Evolutionary conservation across 2,797 vertebrate species (phyloP), one percentile per base, ranked within the genome.

Genomic region (Diglossa cyanea): DNA sequence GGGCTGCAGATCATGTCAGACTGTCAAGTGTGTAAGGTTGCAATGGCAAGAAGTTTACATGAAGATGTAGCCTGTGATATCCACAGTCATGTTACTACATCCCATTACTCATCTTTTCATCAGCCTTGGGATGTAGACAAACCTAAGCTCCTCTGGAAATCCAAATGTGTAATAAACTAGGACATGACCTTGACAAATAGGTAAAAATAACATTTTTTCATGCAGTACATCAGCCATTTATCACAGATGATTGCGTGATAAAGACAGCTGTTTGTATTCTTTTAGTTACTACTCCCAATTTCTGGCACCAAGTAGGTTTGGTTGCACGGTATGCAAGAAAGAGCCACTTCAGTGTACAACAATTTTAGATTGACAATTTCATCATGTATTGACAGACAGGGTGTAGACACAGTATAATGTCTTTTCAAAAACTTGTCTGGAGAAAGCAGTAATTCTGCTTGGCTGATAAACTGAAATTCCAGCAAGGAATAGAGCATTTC

Each of bases 381-480:
- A 74, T 86, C 37, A 24, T 17, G 11, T 67, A 70, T 62, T 73
- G 53, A 66, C 65, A 84, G 70, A 58, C 47, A 86, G 48, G 47
- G 31, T 51, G 17, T 77, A 94, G 75, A 17, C 65, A 48, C 26
- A 57, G 35, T 90, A 75, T 73, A 70, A 77, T 1, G 20, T 45
- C 48, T 74, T 78, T 87, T 77, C 75, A 91, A 78, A 93, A 88
- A 39, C 47, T 83, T 45, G 47, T 26, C 65, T 75, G 66, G 42
- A 90, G 65, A 92, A 96, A 79, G 68, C 50, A 72, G 58, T 55
- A 86, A 72, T 85, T 87, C 89, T 93, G 19, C 62, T 92, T 92
- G 91, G 92, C 91, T 28, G 47, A n/a, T 62, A 67, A 65, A 82
- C 54, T 75, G 81, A 92, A 92, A 88, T 91, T 93, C 95, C 93